A percentile compares a stretch with the other conserved stretches of the same genome.
Conservation (phyloP, 2,888 invertebrate species). For the Idaea aversata region DNA sequence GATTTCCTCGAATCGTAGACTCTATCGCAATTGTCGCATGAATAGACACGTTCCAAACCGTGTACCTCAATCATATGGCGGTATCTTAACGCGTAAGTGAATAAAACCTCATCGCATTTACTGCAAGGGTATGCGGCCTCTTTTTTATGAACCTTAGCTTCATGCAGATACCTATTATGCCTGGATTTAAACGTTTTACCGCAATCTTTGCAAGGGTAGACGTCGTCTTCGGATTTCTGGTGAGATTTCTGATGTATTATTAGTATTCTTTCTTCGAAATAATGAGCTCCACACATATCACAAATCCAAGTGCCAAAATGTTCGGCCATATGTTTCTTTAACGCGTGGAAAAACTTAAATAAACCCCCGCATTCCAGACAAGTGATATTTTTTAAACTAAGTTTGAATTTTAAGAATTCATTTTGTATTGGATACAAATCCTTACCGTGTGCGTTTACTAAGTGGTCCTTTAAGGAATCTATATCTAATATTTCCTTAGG, state of each 20-base stretch:
- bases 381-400: slow-evolving; percentile 47
- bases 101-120: slow-evolving; percentile 63
- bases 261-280: slow-evolving; percentile 66
- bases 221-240: slow-evolving; percentile 63
- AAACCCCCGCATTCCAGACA: slow-evolving; percentile 51
- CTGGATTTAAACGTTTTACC: slow-evolving; percentile 68
- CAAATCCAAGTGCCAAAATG: slow-evolving; percentile 68
- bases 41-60: slow-evolving; percentile 62
- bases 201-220: slow-evolving; percentile 72
- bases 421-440: slow-evolving; percentile 41
- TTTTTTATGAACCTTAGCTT: slow-evolving; percentile 66
- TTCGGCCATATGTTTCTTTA: slow-evolving; percentile 66
- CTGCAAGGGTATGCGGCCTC: slow-evolving; percentile 66
- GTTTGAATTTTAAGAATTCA: slow-evolving; percentile 57
- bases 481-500: slow-evolving; percentile 44
- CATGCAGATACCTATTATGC: slow-evolving; percentile 60
- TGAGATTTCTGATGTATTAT: slow-evolving; percentile 66
- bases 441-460: slow-evolving; percentile 46
- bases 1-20: slow-evolving; percentile 67
- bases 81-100: slow-evolving; percentile 61
- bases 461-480: slow-evolving; percentile 50
- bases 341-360: slow-evolving; percentile 59
- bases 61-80: slow-evolving; percentile 65
- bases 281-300: slow-evolving; percentile 69
- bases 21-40: slow-evolving; percentile 64